phyloP scores from a whole-genome alignment of 2,888 invertebrate genomes.

The Taenaris catops region DNA sequence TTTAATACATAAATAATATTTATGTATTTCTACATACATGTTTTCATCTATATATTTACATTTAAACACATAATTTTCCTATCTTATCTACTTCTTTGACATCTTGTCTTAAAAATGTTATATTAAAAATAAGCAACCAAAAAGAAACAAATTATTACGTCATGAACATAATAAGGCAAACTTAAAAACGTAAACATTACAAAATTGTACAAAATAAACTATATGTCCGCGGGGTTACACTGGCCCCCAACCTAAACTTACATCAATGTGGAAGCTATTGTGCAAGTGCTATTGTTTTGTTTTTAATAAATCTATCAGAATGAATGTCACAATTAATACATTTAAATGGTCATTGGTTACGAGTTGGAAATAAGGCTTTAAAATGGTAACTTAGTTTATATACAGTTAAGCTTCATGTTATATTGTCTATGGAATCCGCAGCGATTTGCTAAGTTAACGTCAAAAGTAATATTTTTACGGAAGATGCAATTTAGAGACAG shows the following conservation, averaged over 20 bases:
- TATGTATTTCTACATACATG: constrained; percentile 77
- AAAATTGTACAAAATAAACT: constrained; percentile 72
- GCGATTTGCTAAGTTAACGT: too few species aligned
- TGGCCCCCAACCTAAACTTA: background rate
- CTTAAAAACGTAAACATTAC: constrained; percentile 42
- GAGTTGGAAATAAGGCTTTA: too few species aligned
- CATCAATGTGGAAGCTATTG: too few species aligned
- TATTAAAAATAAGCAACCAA: constrained; percentile 63
- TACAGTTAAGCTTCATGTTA: too few species aligned
- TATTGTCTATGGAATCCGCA: too few species aligned
- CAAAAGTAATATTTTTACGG: too few species aligned
- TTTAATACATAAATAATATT: constrained; percentile 79
- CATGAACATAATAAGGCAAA: constrained; percentile 51
- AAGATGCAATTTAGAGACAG: too few species aligned
- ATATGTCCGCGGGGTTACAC: constrained; percentile 19
- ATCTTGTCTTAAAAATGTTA: constrained; percentile 49
- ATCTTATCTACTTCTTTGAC: constrained; percentile 55
- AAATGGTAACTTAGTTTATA: too few species aligned
- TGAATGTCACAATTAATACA: too few species aligned
- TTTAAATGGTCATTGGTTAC: too few species aligned
- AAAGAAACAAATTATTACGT: constrained; percentile 52
- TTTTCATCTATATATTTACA: constrained; percentile 76
- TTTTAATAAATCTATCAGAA: too few species aligned
- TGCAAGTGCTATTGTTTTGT: too few species aligned
- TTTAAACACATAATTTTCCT: constrained; percentile 73